phyloP scores from a whole-genome alignment of 2,113 vertebrate genomes.

The Hipposideros armiger region DNA sequence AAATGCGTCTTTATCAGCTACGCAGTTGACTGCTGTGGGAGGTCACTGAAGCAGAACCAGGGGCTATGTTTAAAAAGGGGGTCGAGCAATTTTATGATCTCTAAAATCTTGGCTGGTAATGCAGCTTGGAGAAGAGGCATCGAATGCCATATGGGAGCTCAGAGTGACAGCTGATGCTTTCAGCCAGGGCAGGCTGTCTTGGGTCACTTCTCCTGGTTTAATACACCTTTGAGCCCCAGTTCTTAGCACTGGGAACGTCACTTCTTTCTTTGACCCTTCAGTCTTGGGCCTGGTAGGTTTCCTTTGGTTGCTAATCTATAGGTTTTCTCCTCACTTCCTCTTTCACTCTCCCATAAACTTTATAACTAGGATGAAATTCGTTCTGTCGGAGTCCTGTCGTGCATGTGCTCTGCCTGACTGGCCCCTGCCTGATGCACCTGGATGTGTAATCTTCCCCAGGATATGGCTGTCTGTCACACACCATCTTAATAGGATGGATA shows the following conservation, averaged over 20 bases:
- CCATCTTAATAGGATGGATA: background rate
- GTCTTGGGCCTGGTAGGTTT: background rate
- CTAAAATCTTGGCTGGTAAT: slow-evolving; percentile 26
- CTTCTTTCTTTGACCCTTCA: background rate
- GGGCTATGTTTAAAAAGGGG: slow-evolving; percentile 27
- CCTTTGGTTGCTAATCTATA: background rate
- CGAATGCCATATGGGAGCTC: background rate
- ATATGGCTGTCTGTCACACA: background rate
- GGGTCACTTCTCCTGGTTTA: background rate
- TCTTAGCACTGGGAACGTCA: background rate
- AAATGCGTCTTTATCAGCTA: slow-evolving; percentile 43
- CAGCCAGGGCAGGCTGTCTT: background rate
- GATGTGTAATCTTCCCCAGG: background rate
- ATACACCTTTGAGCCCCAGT: background rate
- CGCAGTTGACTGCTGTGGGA: background rate
- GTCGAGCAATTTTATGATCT: slow-evolving; percentile 46
- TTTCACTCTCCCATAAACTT: background rate
- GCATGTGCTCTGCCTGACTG: background rate
- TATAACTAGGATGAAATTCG: background rate
- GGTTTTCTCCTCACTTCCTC: no score
- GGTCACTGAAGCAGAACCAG: slow-evolving; percentile 37
- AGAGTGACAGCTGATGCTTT: background rate
- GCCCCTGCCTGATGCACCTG: accelerated
- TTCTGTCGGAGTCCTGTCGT: background rate
- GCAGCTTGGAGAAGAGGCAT: background rate